Evolutionary conservation across 2,888 invertebrate species (phyloP), one percentile per base, ranked within the genome.

Genomic region (Stictocephala bisonia): DNA sequence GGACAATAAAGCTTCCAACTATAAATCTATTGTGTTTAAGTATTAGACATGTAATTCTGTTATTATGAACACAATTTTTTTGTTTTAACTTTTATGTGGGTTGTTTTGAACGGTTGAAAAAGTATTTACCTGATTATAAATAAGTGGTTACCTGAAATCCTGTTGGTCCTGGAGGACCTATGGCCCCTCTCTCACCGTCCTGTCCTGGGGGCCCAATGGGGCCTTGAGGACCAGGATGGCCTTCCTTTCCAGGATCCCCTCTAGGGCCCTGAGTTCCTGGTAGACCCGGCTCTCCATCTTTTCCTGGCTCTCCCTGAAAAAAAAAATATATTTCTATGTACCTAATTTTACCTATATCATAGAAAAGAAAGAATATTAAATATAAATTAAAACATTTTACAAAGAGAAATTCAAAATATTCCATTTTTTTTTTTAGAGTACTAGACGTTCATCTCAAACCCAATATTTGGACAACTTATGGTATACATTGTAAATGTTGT

Each of bases 71-170:
- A n/a, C n/a, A n/a, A n/a, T n/a, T n/a, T n/a, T n/a, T n/a, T n/a
- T n/a, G n/a, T n/a, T n/a, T n/a, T n/a, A n/a, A n/a, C n/a, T n/a
- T n/a, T n/a, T n/a, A n/a, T n/a, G n/a, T n/a, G n/a, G n/a, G n/a
- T n/a, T n/a, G n/a, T n/a, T n/a, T n/a, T n/a, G n/a, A n/a, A n/a
- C n/a, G n/a, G n/a, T n/a, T n/a, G n/a, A n/a, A n/a, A n/a, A n/a
- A n/a, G n/a, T n/a, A n/a, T n/a, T n/a, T n/a, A n/a, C n/a, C n/a
- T n/a, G n/a, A n/a, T n/a, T n/a, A n/a, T n/a, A n/a, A n/a, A n/a
- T n/a, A n/a, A n/a, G n/a, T n/a, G n/a, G 80, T 83, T 86, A 92
- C 93, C 83, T 92, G 93, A 80, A 93, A 93, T 70, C 95, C 95
- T 80, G 92, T 88, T 0, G 92, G 88, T 51, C 96, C 96, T 11